A percentile compares a stretch with the other conserved stretches of the same genome.
These are phyloP conservation scores for Pteropus rufus DNA, from an alignment of 2,797 vertebrate genomes.

Conservation along the genomic window DNA sequence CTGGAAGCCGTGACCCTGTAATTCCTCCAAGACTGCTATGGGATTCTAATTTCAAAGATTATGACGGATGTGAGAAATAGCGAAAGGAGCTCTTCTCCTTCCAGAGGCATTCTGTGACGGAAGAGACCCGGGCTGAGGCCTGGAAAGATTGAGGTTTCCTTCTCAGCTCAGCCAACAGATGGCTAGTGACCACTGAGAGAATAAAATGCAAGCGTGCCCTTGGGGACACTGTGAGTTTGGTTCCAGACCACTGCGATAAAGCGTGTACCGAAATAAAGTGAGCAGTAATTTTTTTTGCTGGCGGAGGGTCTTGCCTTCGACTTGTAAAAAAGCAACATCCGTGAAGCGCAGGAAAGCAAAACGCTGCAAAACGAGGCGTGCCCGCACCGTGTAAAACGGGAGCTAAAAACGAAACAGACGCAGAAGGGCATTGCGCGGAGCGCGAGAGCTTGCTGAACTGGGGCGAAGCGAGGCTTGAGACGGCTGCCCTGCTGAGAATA, in stretches of 20 bases:
- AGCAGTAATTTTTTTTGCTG: background rate
- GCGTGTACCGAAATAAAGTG: background rate
- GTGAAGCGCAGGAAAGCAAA: background rate
- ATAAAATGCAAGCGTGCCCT: background rate
- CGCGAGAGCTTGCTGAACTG: background rate
- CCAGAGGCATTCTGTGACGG: background rate
- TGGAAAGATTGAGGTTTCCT: background rate
- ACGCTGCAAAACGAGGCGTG: background rate
- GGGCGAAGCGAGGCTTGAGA: background rate
- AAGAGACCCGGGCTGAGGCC: background rate
- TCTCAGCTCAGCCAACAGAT: background rate
- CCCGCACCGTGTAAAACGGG: background rate
- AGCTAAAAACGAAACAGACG: background rate
- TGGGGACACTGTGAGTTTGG: background rate
- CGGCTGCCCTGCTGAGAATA: background rate
- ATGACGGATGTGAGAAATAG: background rate
- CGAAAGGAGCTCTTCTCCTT: background rate
- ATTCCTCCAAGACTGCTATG: background rate
- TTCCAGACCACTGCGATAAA: background rate
- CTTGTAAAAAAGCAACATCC: background rate
- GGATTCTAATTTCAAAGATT: background rate
- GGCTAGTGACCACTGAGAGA: background rate
- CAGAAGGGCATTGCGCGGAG: background rate
- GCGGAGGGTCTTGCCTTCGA: background rate
- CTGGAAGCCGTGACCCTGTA: background rate